Evolutionary conservation across 2,113 vertebrate species (phyloP), one percentile per base, ranked within the genome.

Genomic region (Shinisaurus crocodilurus): DNA sequence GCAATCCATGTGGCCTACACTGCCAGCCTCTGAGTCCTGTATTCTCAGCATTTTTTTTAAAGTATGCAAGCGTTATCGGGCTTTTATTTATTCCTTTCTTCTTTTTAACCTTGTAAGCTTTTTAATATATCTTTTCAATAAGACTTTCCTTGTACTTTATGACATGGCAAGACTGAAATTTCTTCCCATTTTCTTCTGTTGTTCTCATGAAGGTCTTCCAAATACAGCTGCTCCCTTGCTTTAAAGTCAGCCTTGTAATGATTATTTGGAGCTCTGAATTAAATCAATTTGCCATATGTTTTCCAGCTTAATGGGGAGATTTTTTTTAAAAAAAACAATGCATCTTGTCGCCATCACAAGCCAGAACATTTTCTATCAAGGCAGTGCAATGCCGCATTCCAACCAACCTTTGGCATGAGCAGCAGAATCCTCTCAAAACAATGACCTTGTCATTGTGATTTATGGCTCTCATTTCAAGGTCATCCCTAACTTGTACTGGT

Each of bases 381-480:
- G 90, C 65, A 92, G 69, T 76, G 57, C 16, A 90, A 2, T 86
- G 82, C 92, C 92, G 94, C 88, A 88, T 74, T 90, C 60, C 88
- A 84, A 88, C 75, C 91, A 93, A 69, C 75, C 91, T 91, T 92
- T 88, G 91, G 74, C 93, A 94, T 57, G 48, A 95, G 89, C 82
- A 23, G 93, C 90, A 94, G 63, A 89, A 94, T 93, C 92, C 89
- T 93, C 95, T 96, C 92, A 94, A 94, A 96, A 94, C 57, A 16
- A 94, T 95, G 94, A 95, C 92, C 93, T 91, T 94, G 94, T 95
- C 92, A 93, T 88, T 60, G 45, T 96, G 96, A 96, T 95, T 95
- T 95, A 95, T 88, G 91, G 82, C 86, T 95, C 94, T 95, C 87
- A 90, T 96, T 95, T 95, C 95, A 96, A 96, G 96, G 95, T 95